Percentiles rank a stretch among this genome's conserved stretches.
These are phyloP conservation scores for Atherinomorus stipes DNA, from an alignment of 2,113 vertebrate genomes.

Conservation along the genomic window DNA sequence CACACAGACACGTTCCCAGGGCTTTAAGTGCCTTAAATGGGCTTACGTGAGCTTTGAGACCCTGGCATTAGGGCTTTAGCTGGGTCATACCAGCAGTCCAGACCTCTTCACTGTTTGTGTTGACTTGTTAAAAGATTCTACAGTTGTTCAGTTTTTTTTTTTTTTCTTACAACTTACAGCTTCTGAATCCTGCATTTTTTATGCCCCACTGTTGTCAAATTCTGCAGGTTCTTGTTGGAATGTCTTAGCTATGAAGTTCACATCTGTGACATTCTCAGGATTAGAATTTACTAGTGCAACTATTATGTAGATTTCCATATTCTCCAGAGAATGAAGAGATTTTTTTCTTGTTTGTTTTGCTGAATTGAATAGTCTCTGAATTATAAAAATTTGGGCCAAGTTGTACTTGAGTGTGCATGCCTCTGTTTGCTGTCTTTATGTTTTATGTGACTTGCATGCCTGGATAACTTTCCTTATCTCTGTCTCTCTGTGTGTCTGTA, in stretches of 20 bases:
- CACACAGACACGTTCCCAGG: conserved; percentile 28
- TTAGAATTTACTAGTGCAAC: too few species aligned
- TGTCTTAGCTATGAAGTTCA: not conserved
- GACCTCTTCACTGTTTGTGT: conserved; percentile 26
- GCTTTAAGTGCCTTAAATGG: conserved; percentile 63
- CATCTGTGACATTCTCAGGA: not conserved
- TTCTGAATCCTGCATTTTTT: not conserved
- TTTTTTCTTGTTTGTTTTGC: too few species aligned
- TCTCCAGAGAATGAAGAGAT: too few species aligned
- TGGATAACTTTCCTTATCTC: conserved; percentile 30
- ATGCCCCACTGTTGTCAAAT: too few species aligned
- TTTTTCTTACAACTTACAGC: not conserved
- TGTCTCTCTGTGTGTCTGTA: conserved; percentile 6
- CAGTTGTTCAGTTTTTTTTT: not conserved
- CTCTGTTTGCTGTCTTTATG: conserved; percentile 17
- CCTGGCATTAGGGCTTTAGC: conserved; percentile 51
- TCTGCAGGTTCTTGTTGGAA: not conserved
- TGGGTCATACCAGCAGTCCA: conserved; percentile 27
- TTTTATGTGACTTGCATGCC: conserved; percentile 48
- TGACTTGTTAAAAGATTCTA: not conserved
- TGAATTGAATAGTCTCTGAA: too few species aligned
- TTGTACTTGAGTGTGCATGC: not conserved
- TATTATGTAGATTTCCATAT: too few species aligned
- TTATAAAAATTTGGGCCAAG: not conserved
- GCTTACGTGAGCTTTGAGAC: conserved; percentile 62